Base-by-base conservation (phyloP, 2,888 invertebrate genomes). In the Oegoconia quadripuncta region DNA sequence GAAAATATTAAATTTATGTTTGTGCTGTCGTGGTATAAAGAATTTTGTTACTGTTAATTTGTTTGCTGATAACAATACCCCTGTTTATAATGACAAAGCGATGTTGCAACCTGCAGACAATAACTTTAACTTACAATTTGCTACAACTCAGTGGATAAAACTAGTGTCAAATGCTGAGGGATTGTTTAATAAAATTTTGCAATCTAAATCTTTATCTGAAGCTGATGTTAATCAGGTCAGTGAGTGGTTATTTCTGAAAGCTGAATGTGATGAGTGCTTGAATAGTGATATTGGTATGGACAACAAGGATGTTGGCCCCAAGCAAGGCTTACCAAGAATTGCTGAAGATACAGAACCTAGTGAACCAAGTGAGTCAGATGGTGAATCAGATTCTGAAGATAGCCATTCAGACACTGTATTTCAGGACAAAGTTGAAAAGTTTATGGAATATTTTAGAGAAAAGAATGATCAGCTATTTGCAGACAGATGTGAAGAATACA, bases 191-290 rank as follows among this genome's bases (percentile, higher is more conserved):
- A 93, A 90, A 72, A 88, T 95, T 28, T 88, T 94, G 33, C 89
- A 90, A 11, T 92, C 91, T 26, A 92, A 92, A 58, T 88, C 90
- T n/a, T 68, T 95, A 38, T 90, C 91, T 8, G 92, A 93, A 37
- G 80, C 90, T 42, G 94, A 95, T 64, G 90, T 92, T 49, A 93
- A 93, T 59, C 94, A 94, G 75, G 83, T 88, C 5, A 88, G 93
- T 62, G 93, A 94, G 52, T 96, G 96, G 96, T 79, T 96, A 12
- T 94, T 93, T 58, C 80, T 95, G 44, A 95, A 95, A 64, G 95
- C 95, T 52, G 96, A 96, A 74, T 95, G 95, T 74, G 95, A 95
- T 71, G 95, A 95, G 64, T 95, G 95, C 65, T 88, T 93, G 31
- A 90, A 90, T 45, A 84, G 76, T 46, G 91, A 91, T 57, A 82